Base-by-base conservation (phyloP, 2,797 vertebrate genomes). In the Otolemur crassicaudatus region DNA sequence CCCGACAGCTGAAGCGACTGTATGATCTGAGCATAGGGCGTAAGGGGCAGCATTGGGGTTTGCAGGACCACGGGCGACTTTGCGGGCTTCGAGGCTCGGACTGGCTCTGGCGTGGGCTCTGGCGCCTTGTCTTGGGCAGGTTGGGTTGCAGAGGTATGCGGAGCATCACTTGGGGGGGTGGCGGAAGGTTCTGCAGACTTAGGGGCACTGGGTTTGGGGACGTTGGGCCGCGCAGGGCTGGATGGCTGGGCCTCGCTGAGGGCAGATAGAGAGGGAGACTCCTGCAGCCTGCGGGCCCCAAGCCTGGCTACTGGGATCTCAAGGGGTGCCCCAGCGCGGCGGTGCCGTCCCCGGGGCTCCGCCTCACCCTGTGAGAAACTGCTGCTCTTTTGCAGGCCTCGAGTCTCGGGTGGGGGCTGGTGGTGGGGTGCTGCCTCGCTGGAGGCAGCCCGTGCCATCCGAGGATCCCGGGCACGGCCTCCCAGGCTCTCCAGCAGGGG, bases 281-380 rank as follows among this genome's bases (percentile, higher is more conserved):
- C 99, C 89, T 99, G 99, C 2, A 99, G 98, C 49, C 97, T 98
- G 76, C 99, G 98, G 85, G 99, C 98, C 95, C 99, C 99, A 23
- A 99, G 95, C 43, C 98, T 98, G 34, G 99, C 99, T 96, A 99
- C 61, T 0, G 99, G 99, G 94, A 99, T 99, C 98, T 99, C 99
- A 20, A 99, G 97, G 9, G 99, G 99, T 0, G 99, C 99, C 0
- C 99, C 99, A 0, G 99, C 99, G 1, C 99, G 99, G 46, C 99
- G 99, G 94, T 99, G 99, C 92, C 99, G 98, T 80, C 99, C 98
- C 0, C 99, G 99, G 1, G 99, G 99, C 94, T 99, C 99, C 0
- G 99, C 98, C 7, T 99, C 99, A 0, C 99, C 99, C 7, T 99
- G 99, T 82, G 99, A 99, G 95, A 99, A 99, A 89, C 99, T 99